phyloP scores from a whole-genome alignment of 2,113 vertebrate genomes.

The Ammodytes dubius region DNA sequence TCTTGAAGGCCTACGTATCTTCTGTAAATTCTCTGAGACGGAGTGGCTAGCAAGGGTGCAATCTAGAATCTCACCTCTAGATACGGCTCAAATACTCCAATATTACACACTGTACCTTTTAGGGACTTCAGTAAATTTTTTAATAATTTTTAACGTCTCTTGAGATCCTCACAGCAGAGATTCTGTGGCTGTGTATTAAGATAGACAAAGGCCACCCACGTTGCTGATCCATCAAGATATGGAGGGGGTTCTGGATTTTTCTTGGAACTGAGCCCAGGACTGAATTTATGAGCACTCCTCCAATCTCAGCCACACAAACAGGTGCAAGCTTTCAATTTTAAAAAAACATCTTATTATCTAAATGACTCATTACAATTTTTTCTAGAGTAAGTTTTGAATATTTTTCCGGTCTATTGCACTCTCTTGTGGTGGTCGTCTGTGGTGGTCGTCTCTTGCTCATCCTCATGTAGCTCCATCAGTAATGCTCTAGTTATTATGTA shows the following conservation, averaged over 20 bases:
- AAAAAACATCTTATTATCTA: neutral
- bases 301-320: neutral
- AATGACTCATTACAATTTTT: neutral
- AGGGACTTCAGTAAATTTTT: no score
- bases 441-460: neutral
- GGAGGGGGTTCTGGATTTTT: neutral
- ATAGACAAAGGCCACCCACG: neutral
- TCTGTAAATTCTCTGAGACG: no score
- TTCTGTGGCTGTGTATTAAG: neutral
- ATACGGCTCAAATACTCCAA: no score
- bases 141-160: neutral
- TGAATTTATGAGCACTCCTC: neutral
- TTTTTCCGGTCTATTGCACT: neutral
- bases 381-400: neutral
- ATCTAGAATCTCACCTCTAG: no score
- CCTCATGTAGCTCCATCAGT: neutral
- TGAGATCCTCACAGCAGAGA: neutral
- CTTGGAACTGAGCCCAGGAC: neutral
- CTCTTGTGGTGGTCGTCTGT: neutral
- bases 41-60: no score
- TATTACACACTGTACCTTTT: no score
- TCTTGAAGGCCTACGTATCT: no score
- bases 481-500: constrained; percentile 14
- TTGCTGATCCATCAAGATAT: constrained; percentile 11
- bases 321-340: neutral